Evolutionary conservation across 2,888 invertebrate genomes (phyloP), one percentile per base, ranked within the genome.

Genomic region (Spilosoma lubricipeda): DNA sequence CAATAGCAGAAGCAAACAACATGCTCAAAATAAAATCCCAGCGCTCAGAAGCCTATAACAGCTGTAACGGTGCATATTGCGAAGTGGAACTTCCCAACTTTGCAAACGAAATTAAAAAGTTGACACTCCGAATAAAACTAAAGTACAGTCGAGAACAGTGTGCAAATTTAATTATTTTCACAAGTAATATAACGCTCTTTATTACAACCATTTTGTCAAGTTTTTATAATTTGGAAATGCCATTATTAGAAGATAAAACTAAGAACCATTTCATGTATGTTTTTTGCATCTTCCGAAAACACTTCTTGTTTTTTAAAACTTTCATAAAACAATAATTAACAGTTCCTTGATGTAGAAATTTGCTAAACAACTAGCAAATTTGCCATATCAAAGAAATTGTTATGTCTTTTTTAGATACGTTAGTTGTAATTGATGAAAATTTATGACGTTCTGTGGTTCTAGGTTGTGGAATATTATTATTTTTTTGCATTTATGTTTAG

Each of bases 71-170:
- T 75, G 77, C 85, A 87, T 89, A 87, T 89, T 88, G 87, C 85
- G 73, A 69, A 76, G 75, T 56, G 77, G 82, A 80, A 82, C 85
- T 85, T 86, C 77, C 78, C 83, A 85, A 85, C 84, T 84, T 84
- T 67, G 70, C 72, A 75, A 85, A 88, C 85, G 86, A 89, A 90
- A 92, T 90, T 89, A 90, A 91, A 91, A 92, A 91, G 88, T 90
- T 89, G 82, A 85, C 80, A 82, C 77, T 79, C 77, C 80, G 81
- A 86, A 88, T 83, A 85, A 87, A 89, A 87, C 81, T 77, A 75
- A 70, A 63, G 78, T 81, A 83, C 72, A 75, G 71, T 77, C 63
- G 27, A 72, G 64, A 52, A 68, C 15, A 67, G 42, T 27, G 64
- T n/a, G 18, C 5, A 18, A 27, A 45, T 42, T 67, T 70, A 70